Percentiles rank a stretch among this genome's conserved stretches.
phyloP scores from a whole-genome alignment of 2,113 vertebrate genomes.

The Dendropsophus ebraccatus region DNA sequence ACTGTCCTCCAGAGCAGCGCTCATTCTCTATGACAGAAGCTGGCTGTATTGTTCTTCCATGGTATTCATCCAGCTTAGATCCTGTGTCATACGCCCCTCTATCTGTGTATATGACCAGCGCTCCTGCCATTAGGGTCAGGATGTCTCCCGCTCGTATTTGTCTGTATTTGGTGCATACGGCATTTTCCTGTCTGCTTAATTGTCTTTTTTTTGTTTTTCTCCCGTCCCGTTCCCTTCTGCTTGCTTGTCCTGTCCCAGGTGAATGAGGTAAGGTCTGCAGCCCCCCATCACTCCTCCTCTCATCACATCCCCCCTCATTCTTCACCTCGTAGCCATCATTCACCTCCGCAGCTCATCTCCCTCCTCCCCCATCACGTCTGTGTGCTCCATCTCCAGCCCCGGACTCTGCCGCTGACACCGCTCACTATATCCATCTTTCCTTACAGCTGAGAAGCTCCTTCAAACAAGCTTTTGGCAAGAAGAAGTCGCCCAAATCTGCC shows the following conservation, averaged over 20 bases:
- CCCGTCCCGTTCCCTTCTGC: constrained; percentile 77
- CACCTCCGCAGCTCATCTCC: neutral
- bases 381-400: no score
- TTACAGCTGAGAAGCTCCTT: constrained; percentile 95
- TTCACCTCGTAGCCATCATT: neutral
- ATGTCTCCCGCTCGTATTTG: neutral
- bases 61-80: no score
- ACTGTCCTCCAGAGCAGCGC: no score
- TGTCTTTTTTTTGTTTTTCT: constrained; percentile 76
- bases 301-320: constrained; percentile 58
- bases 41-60: no score
- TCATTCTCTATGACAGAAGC: no score
- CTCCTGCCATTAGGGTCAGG: neutral
- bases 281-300: constrained; percentile 11
- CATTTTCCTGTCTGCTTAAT: constrained; percentile 76
- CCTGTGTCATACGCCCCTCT: no score
- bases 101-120: neutral
- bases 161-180: neutral
- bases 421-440: neutral
- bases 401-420: neutral
- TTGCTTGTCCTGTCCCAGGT: constrained; percentile 91
- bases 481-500: constrained; percentile 97
- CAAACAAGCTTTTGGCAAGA: constrained; percentile 98
- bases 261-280: constrained; percentile 90
- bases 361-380: neutral